phyloP scores from a whole-genome alignment of 1,140 invertebrate species.

The Cylas formicarius region DNA sequence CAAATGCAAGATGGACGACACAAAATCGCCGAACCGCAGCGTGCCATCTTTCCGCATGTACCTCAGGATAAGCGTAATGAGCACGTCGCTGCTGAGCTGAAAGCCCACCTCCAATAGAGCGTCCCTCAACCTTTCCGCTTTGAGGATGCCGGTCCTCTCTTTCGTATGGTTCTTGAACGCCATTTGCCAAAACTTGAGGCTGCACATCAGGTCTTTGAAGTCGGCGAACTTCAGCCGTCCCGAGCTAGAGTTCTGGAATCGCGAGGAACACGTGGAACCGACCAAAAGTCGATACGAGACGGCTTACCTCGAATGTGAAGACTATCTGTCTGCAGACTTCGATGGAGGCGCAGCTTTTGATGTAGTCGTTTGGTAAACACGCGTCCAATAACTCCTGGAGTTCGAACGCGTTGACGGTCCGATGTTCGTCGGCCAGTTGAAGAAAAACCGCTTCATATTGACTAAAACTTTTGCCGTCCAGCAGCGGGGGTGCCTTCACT shows the following conservation, averaged over 20 bases:
- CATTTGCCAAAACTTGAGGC: slow-evolving; percentile 83
- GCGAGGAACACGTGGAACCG: not conserved
- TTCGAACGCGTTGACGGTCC: slow-evolving; percentile 86
- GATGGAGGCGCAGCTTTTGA: slow-evolving; percentile 87
- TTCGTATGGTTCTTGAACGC: slow-evolving; percentile 86
- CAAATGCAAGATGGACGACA: slow-evolving; percentile 80
- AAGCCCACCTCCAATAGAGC: slow-evolving; percentile 82
- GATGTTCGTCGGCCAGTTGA: slow-evolving; percentile 80
- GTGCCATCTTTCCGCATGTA: slow-evolving; percentile 93
- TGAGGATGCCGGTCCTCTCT: slow-evolving; percentile 83
- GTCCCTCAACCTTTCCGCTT: slow-evolving; percentile 78
- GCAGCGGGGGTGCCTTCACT: slow-evolving; percentile 59
- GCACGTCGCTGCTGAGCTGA: slow-evolving; percentile 73
- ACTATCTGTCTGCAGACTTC: slow-evolving; percentile 88
- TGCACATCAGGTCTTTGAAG: slow-evolving; percentile 89
- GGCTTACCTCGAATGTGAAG: slow-evolving; percentile 76
- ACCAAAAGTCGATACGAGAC: slow-evolving; percentile 42
- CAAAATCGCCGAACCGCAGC: slow-evolving; percentile 87
- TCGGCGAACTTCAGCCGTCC: slow-evolving; percentile 78
- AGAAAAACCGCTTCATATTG: slow-evolving; percentile 88
- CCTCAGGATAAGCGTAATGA: slow-evolving; percentile 72
- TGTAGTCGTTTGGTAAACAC: slow-evolving; percentile 90
- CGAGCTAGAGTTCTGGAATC: slow-evolving; percentile 60
- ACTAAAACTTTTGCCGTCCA: slow-evolving; percentile 65
- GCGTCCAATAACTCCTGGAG: slow-evolving; percentile 85